Base-by-base conservation (phyloP, 2,888 invertebrate genomes). In the Drosophila anomelani region DNA sequence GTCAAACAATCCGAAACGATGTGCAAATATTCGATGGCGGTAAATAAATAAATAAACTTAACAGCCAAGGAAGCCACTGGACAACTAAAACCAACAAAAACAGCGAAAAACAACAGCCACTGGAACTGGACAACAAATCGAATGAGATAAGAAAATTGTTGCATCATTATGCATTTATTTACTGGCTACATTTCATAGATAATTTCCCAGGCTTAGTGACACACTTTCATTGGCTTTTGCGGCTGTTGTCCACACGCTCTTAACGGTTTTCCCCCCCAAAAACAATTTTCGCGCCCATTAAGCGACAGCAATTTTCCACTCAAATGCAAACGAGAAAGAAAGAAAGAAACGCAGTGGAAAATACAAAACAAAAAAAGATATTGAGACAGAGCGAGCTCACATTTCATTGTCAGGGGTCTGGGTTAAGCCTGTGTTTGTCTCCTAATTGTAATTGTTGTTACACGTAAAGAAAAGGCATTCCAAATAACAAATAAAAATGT, bases 141-240 rank as follows among this genome's bases (percentile, higher is more conserved):
- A 75, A 73, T 80, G 85, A 79, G 87, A 84, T 84, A 85, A 87
- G 84, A 87, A 85, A 85, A 87, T 85, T 83, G 86, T 84, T 85
- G 87, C 87, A 85, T 87, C 87, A 85, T 85, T 85, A 82, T 75
- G 84, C 75, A 81, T 75, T 80, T 68, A 47, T 34, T 2, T n/a
- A 55, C 47, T 36, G 59, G 56, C 20, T 23, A 23, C 68, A 64
- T 73, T 87, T 87, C 73, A 76, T 73, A 81, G 76, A 83, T 77
- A 76, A 83, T 85, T 85, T 88, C 86, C 88, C 88, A 85, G 80
- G 87, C 85, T 75, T 72, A 74, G 81, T 88, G 85, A 85, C 85
- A 85, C 85, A 85, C 85, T 88, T 85, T 85, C 81, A 72, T 81
- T 78, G 47, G 17, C 47, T n/a, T 38, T 47, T 44, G 62, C 36